These are phyloP conservation scores for Aproaerema taeniolella DNA, from an alignment of 2,888 invertebrate species.

Conservation along the genomic window DNA sequence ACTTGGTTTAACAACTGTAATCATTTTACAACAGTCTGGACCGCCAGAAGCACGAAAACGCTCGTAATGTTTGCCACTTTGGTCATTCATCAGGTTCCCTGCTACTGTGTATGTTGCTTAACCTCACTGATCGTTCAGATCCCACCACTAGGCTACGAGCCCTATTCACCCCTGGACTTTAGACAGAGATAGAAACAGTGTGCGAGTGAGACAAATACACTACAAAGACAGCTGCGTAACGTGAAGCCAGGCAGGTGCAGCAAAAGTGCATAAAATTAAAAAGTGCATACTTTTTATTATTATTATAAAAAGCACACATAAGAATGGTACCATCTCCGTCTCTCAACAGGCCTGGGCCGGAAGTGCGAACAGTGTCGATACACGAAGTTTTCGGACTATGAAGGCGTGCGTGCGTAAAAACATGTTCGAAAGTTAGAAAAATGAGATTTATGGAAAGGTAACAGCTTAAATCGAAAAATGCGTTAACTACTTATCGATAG, in stretches of 20 bases:
- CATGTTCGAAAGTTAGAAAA: not conserved
- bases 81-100: too few species aligned
- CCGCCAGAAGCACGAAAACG: too few species aligned
- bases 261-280: not conserved
- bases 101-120: not conserved
- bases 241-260: not conserved
- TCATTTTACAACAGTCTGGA: too few species aligned
- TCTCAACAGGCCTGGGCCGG: not conserved
- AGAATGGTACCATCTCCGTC: too few species aligned
- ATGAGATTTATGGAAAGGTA: not conserved
- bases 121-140: not conserved
- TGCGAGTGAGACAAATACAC: not conserved
- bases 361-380: not conserved
- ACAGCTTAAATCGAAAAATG: not conserved
- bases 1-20: too few species aligned
- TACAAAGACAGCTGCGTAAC: not conserved
- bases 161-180: too few species aligned
- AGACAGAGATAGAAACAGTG: not conserved
- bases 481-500: not conserved
- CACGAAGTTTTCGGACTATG: not conserved
- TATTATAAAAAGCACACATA: too few species aligned
- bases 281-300: not conserved
- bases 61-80: not conserved
- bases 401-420: too few species aligned
- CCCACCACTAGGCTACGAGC: not conserved